A percentile compares a stretch with the other conserved stretches of the same genome.
Evolutionary conservation across 2,888 invertebrate species (phyloP).

Genomic region (Tubiluchus corallicola): DNA sequence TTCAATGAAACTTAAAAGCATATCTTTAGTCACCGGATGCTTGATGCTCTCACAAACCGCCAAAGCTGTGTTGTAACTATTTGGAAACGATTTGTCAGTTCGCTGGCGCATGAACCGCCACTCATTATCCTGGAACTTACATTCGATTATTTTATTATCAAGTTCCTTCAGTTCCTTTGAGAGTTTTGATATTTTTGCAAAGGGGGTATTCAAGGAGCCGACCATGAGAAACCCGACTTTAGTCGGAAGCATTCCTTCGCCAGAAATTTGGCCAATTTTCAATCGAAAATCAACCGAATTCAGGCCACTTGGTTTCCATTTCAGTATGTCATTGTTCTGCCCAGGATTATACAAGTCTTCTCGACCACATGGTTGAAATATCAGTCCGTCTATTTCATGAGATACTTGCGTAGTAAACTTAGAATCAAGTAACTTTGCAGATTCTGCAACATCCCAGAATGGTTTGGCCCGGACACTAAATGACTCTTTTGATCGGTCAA

Average conservation of each 20-base stretch:
- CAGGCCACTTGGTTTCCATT: constrained; percentile 87
- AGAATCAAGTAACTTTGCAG: constrained; percentile 38
- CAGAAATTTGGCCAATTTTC: constrained; percentile 51
- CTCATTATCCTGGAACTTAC: constrained; percentile 43
- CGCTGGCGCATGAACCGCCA: constrained; percentile 92
- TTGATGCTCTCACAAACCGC: constrained; percentile 63
- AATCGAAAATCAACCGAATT: constrained; percentile 92
- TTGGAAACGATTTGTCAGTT: constrained; percentile 90
- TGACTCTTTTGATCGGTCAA: constrained; percentile 58
- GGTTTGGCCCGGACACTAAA: constrained; percentile 76
- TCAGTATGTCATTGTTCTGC: constrained; percentile 67
- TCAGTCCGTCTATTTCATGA: constrained; percentile 93
- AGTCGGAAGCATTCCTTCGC: constrained; percentile 42
- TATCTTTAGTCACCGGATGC: constrained; percentile 65
- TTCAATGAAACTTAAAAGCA: constrained; percentile 39
- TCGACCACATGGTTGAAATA: constrained; percentile 99
- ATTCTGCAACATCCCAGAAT: constrained; percentile 57
- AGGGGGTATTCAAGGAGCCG: constrained; percentile 46
- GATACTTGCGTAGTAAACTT: constrained; percentile 64
- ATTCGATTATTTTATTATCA: constrained; percentile 89
- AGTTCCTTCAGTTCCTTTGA: constrained; percentile 54
- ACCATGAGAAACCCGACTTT: not conserved
- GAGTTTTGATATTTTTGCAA: constrained; percentile 41
- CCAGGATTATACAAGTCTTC: too few relatives aligned
- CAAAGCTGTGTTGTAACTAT: constrained; percentile 61